These are phyloP conservation scores for Ceryle rudis DNA, from an alignment of 2,797 vertebrate genomes.

Conservation along the genomic window DNA sequence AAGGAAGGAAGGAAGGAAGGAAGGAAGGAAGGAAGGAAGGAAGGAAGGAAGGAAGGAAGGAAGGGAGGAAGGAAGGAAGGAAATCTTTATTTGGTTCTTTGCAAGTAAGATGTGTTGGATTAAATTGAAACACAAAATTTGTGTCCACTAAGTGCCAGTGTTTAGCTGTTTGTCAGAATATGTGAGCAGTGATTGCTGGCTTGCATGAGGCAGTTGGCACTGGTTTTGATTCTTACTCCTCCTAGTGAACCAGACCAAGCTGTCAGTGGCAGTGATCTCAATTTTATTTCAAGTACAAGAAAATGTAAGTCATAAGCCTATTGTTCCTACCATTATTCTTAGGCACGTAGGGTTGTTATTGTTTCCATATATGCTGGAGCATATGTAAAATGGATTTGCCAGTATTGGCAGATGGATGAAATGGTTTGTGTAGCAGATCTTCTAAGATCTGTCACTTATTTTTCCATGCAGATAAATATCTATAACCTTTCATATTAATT, in stretches of 20 bases:
- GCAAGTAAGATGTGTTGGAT: not conserved
- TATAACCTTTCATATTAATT: not conserved
- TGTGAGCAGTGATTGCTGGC: not conserved
- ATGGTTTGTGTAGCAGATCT: not conserved
- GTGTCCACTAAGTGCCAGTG: not conserved
- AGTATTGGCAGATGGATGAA: not conserved
- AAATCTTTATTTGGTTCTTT: not conserved
- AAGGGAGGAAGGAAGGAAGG: too few species aligned
- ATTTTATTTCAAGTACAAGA: not conserved
- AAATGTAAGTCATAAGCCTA: not conserved
- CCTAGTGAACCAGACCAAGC: not conserved
- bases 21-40: too few species aligned
- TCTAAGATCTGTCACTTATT: not conserved
- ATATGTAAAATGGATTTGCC: not conserved
- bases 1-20: not conserved
- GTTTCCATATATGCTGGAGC: not conserved
- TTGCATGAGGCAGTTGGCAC: not conserved
- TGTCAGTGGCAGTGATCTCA: not conserved
- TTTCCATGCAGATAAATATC: not conserved
- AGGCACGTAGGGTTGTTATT: not conserved
- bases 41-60: too few species aligned
- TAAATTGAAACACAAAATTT: not conserved
- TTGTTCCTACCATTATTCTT: not conserved
- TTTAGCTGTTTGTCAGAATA: constrained; percentile 22
- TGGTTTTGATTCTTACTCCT: not conserved